Evolutionary conservation across 2,797 vertebrate genomes (phyloP).

Genomic region (Darevskia nairensis): DNA sequence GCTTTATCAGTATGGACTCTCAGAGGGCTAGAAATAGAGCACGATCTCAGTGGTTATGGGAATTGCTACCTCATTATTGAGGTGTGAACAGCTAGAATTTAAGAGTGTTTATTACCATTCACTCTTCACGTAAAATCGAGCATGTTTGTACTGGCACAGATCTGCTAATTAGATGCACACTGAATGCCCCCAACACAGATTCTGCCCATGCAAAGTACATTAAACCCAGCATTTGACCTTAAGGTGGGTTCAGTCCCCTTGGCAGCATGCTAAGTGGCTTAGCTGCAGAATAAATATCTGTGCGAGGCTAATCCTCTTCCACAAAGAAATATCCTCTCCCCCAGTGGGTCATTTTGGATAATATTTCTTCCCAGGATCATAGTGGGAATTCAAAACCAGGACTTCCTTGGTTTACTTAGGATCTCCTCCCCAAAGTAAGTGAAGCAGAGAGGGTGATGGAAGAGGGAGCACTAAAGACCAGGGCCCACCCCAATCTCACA

Average conservation of each 20-base stretch:
- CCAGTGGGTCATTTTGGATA: neutral
- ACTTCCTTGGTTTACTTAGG: neutral
- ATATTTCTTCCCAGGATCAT: neutral
- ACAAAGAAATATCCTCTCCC: neutral
- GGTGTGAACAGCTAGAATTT: neutral
- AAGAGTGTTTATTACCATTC: neutral
- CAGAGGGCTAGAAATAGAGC: neutral
- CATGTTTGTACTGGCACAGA: neutral
- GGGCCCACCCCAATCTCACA: neutral
- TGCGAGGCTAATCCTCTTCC: neutral
- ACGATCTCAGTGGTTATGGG: neutral
- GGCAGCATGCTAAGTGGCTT: neutral
- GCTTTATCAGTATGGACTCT: neutral
- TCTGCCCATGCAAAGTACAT: neutral
- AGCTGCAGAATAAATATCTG: neutral
- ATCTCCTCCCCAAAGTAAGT: neutral
- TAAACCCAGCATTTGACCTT: neutral
- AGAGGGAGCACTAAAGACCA: neutral
- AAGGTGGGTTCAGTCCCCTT: neutral
- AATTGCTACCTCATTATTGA: neutral
- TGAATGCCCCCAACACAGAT: neutral
- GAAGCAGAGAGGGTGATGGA: neutral
- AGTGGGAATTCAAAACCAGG: neutral
- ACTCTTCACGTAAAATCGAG: neutral
- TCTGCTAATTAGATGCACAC: neutral